Evolutionary conservation across 2,797 vertebrate genomes (phyloP).

Genomic region (Heterohyrax brucei): DNA sequence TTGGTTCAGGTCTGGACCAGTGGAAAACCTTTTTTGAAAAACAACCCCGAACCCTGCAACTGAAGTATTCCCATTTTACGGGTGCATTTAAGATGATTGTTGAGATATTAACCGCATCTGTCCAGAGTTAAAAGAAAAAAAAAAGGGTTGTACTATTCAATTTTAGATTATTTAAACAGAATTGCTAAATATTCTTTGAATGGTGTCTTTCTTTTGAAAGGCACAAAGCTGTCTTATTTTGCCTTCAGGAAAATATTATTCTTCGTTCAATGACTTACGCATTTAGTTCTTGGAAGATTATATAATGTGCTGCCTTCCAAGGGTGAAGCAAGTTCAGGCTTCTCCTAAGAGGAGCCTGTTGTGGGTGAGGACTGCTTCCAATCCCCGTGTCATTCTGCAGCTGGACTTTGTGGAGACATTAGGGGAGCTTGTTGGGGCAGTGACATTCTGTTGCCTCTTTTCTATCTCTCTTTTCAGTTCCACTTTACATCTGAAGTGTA

Average conservation of each 20-base stretch:
- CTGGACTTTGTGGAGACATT: neutral
- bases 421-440: neutral
- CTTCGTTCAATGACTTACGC: constrained; percentile 66
- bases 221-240: constrained; percentile 51
- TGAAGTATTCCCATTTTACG: constrained; percentile 43
- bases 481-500: neutral
- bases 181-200: constrained; percentile 58
- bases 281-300: constrained; percentile 70
- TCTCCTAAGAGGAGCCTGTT: neutral
- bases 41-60: neutral
- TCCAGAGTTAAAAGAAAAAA: constrained; percentile 39
- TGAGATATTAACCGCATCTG: constrained; percentile 38
- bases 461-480: neutral
- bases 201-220: constrained; percentile 68
- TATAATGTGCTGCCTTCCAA: neutral
- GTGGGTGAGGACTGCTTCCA: neutral
- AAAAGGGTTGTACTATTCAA: constrained; percentile 4
- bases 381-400: neutral
- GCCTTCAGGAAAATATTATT: constrained; percentile 69
- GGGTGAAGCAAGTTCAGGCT: constrained; percentile 3
- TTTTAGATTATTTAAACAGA: constrained; percentile 65
- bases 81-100: neutral
- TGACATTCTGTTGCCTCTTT: neutral
- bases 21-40: constrained; percentile 43
- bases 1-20: too few species aligned